phyloP scores from a whole-genome alignment of 2,113 vertebrate species.

The Megaptera novaeangliae region DNA sequence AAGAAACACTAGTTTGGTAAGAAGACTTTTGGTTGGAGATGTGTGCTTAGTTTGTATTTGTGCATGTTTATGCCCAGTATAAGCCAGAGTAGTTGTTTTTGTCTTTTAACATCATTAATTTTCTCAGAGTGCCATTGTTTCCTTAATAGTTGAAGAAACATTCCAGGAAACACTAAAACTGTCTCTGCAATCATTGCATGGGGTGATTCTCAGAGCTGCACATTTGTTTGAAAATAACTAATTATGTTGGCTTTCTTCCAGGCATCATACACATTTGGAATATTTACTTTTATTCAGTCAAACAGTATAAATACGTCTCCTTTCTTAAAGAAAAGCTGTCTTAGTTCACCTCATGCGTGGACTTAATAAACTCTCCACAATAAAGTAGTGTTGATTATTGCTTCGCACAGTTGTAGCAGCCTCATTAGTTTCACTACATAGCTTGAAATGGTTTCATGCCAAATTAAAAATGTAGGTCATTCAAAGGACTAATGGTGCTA shows the following conservation, averaged over 20 bases:
- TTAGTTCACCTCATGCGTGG: constrained; percentile 57
- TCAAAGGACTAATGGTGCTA: constrained; percentile 76
- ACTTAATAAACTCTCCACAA: constrained; percentile 69
- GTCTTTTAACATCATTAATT: constrained; percentile 44
- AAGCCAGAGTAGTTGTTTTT: constrained; percentile 10
- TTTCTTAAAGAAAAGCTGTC: constrained; percentile 63
- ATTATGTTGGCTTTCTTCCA: constrained; percentile 53
- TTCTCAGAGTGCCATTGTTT: constrained; percentile 51
- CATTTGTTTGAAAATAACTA: constrained; percentile 69
- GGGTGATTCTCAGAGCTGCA: constrained; percentile 40
- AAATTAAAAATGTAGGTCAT: constrained; percentile 82
- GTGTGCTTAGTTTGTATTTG: neutral
- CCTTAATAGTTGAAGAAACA: constrained; percentile 54
- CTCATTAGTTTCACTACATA: constrained; percentile 79
- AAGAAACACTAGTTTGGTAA: constrained; percentile 16
- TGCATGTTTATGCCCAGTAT: neutral
- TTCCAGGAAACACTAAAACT: constrained; percentile 59
- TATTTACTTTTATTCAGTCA: constrained; percentile 74
- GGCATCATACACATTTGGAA: constrained; percentile 34
- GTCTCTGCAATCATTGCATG: constrained; percentile 38
- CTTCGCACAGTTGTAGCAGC: constrained; percentile 66
- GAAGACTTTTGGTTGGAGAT: neutral
- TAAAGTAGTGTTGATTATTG: constrained; percentile 77
- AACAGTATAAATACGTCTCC: constrained; percentile 48
- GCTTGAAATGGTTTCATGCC: constrained; percentile 76